Evolutionary conservation across 2,797 vertebrate genomes (phyloP).

Genomic region (Bovichtus diacanthus): DNA sequence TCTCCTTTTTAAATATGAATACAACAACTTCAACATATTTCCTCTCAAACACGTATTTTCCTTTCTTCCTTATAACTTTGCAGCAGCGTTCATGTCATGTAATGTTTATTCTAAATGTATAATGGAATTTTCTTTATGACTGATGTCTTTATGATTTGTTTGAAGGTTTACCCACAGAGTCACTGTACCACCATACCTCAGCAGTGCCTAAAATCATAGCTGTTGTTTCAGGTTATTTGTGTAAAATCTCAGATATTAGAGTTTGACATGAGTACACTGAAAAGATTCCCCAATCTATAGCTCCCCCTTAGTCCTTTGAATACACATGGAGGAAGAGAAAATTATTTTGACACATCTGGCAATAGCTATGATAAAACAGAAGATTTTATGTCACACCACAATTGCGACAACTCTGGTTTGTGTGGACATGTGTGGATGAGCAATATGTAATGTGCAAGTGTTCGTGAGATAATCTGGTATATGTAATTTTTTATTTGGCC

Average conservation of each 20-base stretch:
- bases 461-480: too few relatives aligned
- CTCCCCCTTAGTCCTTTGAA: neutral
- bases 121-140: neutral
- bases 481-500: too few relatives aligned
- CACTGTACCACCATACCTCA: neutral
- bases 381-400: neutral
- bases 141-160: neutral
- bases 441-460: too few relatives aligned
- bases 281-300: neutral
- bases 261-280: neutral
- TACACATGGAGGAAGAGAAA: neutral
- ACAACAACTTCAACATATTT: neutral
- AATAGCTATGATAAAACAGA: neutral
- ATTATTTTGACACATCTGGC: neutral
- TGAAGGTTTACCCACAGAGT: slow-evolving; percentile 1
- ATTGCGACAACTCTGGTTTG: neutral
- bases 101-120: neutral
- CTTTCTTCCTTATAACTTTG: neutral
- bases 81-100: neutral
- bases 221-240: neutral
- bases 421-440: neutral
- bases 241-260: neutral
- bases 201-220: neutral
- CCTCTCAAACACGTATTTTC: neutral
- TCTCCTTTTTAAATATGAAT: neutral